These are phyloP conservation scores for Hyposoter dolosus DNA, from an alignment of 2,888 invertebrate species.

Conservation along the genomic window DNA sequence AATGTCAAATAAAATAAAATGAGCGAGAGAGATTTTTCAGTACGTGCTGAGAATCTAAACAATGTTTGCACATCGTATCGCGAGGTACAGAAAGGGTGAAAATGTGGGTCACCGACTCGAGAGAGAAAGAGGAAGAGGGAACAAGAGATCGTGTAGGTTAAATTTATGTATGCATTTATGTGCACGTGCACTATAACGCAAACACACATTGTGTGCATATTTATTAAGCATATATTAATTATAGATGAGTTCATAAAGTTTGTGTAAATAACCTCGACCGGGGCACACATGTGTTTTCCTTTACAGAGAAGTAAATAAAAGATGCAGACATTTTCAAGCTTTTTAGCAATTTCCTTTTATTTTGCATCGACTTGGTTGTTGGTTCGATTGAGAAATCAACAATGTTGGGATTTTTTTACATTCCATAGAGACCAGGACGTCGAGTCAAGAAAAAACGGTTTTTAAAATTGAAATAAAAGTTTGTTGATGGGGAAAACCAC, in stretches of 20 bases:
- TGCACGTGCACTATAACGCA: not conserved
- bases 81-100: constrained; percentile 45
- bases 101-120: constrained; percentile 60
- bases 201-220: not conserved
- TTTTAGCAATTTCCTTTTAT: too few relatives aligned
- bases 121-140: constrained; percentile 26
- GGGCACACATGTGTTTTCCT: not conserved
- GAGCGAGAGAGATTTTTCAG: constrained; percentile 50
- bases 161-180: constrained; percentile 38
- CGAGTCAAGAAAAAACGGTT: not conserved
- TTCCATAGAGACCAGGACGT: not conserved
- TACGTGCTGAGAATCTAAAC: constrained; percentile 64
- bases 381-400: not conserved
- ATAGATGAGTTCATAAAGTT: not conserved
- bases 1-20: constrained; percentile 3
- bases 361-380: not conserved
- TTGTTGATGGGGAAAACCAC: not conserved
- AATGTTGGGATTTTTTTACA: not conserved
- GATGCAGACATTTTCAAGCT: not conserved
- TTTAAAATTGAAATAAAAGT: not conserved
- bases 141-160: constrained; percentile 10
- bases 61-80: constrained; percentile 63
- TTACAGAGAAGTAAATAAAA: not conserved
- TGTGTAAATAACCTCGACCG: not conserved
- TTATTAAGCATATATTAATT: not conserved